Evolutionary conservation across 2,888 invertebrate genomes (phyloP).

Genomic region (Andrena bucephala): DNA sequence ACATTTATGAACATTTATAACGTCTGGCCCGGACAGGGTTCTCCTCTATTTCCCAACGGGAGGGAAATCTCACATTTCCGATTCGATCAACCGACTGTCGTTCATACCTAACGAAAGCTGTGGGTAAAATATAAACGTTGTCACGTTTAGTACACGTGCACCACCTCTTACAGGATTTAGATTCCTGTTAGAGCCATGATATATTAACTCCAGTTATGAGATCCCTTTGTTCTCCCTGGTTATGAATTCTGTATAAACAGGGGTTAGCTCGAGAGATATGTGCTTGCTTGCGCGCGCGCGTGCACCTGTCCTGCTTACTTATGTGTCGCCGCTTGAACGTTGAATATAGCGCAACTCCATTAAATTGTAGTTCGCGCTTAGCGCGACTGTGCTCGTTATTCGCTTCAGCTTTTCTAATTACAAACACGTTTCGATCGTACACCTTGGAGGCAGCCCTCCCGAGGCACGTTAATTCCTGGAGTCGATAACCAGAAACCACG

Average conservation of each 20-base stretch:
- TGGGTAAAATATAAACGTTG: conserved; percentile 12
- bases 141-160: conserved; percentile 41
- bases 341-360: conserved; percentile 28
- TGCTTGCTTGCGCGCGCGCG: not conserved
- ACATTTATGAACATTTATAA: conserved; percentile 32
- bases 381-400: not conserved
- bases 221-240: conserved; percentile 58
- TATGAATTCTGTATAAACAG: conserved; percentile 64
- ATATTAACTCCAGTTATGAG: conserved; percentile 53
- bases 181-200: conserved; percentile 55
- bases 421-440: conserved; percentile 5
- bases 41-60: no score
- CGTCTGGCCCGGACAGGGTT: not conserved
- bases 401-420: conserved; percentile 33
- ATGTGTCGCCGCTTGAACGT: conserved; percentile 31
- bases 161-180: conserved; percentile 36
- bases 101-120: not conserved
- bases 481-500: not conserved
- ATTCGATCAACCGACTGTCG: not conserved
- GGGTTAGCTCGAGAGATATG: conserved; percentile 42
- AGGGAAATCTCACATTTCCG: not conserved
- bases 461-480: not conserved
- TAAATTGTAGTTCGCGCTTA: conserved; percentile 42
- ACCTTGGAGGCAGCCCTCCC: not conserved
- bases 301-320: conserved; percentile 16